These are phyloP conservation scores for Strigamia maritima DNA, from an alignment of 2,888 invertebrate genomes.

Conservation along the genomic window DNA sequence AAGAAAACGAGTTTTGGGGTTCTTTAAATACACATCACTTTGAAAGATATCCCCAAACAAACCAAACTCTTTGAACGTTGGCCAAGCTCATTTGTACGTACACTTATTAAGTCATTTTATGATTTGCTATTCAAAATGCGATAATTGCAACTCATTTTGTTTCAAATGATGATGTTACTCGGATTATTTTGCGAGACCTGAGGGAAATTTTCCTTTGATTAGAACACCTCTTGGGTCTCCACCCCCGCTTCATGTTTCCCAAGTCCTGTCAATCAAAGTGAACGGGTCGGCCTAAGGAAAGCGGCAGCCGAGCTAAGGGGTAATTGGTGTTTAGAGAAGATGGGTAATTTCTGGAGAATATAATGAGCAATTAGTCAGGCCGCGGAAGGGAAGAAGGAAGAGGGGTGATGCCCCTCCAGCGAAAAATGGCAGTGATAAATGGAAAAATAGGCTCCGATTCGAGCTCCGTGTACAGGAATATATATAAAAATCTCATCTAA, in stretches of 20 bases:
- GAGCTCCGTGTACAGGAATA: not conserved
- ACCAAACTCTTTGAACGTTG: not conserved
- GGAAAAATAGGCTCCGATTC: conserved; percentile 15
- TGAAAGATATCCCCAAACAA: not conserved
- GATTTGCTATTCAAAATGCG: not conserved
- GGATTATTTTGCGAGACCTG: not conserved
- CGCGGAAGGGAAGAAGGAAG: not conserved
- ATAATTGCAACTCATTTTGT: conserved; percentile 1
- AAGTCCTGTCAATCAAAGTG: conserved; percentile 34
- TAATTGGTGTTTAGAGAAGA: conserved; percentile 37
- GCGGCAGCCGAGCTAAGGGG: conserved; percentile 26
- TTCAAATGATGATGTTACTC: not conserved
- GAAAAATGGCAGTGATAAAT: conserved; percentile 15
- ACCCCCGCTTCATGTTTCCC: conserved; percentile 5
- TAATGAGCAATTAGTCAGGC: conserved; percentile 37
- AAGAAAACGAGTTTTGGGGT: not conserved
- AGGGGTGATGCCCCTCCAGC: conserved; percentile 12
- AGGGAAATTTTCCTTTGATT: conserved; percentile 10
- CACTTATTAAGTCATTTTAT: not conserved
- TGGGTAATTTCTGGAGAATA: conserved; percentile 36
- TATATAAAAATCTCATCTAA: not conserved
- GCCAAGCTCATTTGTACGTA: not conserved
- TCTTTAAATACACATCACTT: conserved; percentile 2
- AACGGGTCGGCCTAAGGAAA: conserved; percentile 34
- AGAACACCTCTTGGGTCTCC: conserved; percentile 10